phyloP scores from a whole-genome alignment of 2,888 invertebrate genomes.

The Microctonus hyperodae region DNA sequence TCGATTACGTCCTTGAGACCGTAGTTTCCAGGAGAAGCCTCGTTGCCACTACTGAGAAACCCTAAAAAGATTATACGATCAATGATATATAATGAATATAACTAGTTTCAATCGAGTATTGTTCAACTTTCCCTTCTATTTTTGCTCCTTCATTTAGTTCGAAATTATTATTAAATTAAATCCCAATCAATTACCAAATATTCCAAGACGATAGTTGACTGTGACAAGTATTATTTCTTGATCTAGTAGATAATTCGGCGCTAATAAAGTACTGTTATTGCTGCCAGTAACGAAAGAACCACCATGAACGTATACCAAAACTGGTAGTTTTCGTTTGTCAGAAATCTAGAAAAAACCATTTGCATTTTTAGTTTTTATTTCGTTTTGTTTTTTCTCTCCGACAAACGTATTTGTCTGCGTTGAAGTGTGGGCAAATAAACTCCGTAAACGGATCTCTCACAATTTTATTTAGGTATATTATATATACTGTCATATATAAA shows the following conservation, averaged over 20 bases:
- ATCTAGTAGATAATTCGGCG: conserved; percentile 53
- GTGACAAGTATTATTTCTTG: conserved; percentile 53
- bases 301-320: conserved; percentile 52
- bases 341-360: conserved; percentile 36
- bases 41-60: conserved; percentile 53
- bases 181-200: conserved; percentile 49
- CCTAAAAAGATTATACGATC: conserved; percentile 40
- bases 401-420: neutral
- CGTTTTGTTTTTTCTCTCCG: conserved; percentile 5
- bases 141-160: too few relatives aligned
- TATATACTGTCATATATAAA: neutral
- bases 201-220: conserved; percentile 54
- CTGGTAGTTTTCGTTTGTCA: conserved; percentile 43
- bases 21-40: conserved; percentile 53
- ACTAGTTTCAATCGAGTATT: conserved; percentile 7
- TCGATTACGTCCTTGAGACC: conserved; percentile 53
- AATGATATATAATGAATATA: conserved; percentile 2
- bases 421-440: neutral
- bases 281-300: conserved; percentile 46
- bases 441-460: neutral
- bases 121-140: neutral
- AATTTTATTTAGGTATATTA: neutral
- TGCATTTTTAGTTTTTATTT: neutral
- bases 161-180: neutral
- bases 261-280: conserved; percentile 43